phyloP scores from a whole-genome alignment of 2,888 invertebrate species.

The Parochlus steinenii region DNA sequence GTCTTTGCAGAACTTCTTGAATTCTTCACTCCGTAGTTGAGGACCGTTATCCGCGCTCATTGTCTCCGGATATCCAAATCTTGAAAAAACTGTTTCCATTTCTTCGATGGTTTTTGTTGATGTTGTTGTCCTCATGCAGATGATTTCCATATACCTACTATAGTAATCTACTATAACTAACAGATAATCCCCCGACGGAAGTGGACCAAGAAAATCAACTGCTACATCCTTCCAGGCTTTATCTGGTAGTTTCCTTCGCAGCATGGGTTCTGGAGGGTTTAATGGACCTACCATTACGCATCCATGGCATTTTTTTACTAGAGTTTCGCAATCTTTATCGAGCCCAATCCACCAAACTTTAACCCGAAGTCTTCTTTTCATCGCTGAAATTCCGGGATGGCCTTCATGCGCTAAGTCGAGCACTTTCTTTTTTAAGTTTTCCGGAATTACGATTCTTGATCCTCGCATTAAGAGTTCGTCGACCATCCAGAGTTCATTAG shows the following conservation, averaged over 20 bases:
- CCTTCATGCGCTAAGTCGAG: slow-evolving; percentile 13
- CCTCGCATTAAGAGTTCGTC: slow-evolving; percentile 15
- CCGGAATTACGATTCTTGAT: slow-evolving; percentile 14
- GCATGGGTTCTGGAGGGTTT: slow-evolving; percentile 13
- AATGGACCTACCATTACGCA: slow-evolving; percentile 12
- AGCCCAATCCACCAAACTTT: slow-evolving; percentile 15
- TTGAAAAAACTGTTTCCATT: slow-evolving; percentile 16
- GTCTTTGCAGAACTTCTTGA: slow-evolving; percentile 14
- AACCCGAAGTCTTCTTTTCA: slow-evolving; percentile 12
- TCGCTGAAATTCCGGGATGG: slow-evolving; percentile 14
- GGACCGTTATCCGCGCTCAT: slow-evolving; percentile 16
- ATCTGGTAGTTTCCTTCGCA: slow-evolving; percentile 14
- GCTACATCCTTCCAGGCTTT: slow-evolving; percentile 17
- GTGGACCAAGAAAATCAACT: slow-evolving; percentile 16
- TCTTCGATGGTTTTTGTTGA: slow-evolving; percentile 13
- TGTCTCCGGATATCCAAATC: slow-evolving; percentile 15
- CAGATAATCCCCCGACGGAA: slow-evolving; percentile 11
- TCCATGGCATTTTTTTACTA: slow-evolving; percentile 14
- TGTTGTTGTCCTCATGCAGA: slow-evolving; percentile 14
- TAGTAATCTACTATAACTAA: slow-evolving; percentile 17
- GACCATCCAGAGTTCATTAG: slow-evolving; percentile 13
- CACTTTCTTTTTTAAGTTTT: slow-evolving; percentile 10
- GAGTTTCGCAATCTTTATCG: slow-evolving; percentile 16
- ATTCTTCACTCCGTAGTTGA: slow-evolving; percentile 12
- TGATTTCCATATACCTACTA: slow-evolving; percentile 18